Evolutionary conservation across 2,888 invertebrate genomes (phyloP).

Genomic region (Brachypterus glaber): DNA sequence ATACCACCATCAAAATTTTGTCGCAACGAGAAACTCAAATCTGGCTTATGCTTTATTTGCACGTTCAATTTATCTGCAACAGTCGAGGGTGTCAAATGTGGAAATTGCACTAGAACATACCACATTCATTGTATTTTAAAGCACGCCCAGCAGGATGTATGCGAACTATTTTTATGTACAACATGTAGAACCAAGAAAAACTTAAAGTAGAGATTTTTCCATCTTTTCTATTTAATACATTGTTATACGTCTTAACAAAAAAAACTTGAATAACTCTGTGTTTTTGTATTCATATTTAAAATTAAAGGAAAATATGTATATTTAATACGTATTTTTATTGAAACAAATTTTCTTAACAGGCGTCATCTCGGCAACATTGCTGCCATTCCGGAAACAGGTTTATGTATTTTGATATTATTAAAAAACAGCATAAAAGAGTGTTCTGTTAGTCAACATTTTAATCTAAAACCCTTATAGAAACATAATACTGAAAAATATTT

Average conservation of each 20-base stretch:
- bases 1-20: constrained; percentile 1
- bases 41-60: not conserved
- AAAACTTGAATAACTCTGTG: not conserved
- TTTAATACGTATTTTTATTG: constrained; percentile 3
- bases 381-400: no score
- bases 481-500: not conserved
- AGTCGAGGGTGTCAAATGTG: not conserved
- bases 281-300: not conserved
- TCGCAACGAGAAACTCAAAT: not conserved
- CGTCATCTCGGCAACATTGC: constrained; percentile 1
- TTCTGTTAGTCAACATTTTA: not conserved
- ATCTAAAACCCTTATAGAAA: not conserved
- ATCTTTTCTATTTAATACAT: not conserved
- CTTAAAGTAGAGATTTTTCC: not conserved
- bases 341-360: not conserved
- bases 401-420: no score
- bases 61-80: constrained; percentile 1
- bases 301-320: not conserved
- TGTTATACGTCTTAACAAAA: not conserved
- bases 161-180: constrained; percentile 1
- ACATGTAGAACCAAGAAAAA: not conserved
- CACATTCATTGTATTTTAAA: constrained; percentile 1
- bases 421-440: not conserved
- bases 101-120: not conserved
- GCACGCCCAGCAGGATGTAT: constrained; percentile 1